Percentiles rank a stretch among this genome's conserved stretches.
Conservation (phyloP, 2,797 vertebrate genomes). For the Aratinga solstitialis region DNA sequence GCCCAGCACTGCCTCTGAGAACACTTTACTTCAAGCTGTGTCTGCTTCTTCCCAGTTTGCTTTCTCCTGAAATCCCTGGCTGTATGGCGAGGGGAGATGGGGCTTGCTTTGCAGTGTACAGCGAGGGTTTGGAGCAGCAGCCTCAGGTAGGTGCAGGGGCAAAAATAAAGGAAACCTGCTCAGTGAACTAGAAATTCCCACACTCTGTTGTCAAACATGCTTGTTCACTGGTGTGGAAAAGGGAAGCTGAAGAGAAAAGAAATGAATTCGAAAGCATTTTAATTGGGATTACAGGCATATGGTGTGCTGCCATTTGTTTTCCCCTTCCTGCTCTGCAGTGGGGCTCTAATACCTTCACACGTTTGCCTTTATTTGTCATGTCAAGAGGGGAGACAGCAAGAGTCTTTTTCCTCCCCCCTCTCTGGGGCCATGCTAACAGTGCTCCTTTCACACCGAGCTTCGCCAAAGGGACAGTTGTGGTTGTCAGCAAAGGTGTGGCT, state of each 20-base stretch:
- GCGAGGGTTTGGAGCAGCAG: neutral
- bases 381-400: neutral
- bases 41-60: neutral
- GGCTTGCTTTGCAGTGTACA: neutral
- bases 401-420: neutral
- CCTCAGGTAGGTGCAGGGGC: neutral
- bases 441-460: neutral
- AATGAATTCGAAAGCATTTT: neutral
- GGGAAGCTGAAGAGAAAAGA: conserved; percentile 21
- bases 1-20: neutral
- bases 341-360: conserved; percentile 42
- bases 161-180: conserved; percentile 21
- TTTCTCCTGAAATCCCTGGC: neutral
- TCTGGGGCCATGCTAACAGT: neutral
- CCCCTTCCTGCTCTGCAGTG: conserved; percentile 1
- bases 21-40: neutral
- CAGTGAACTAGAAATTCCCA: conserved; percentile 52
- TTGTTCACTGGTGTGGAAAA: conserved; percentile 31
- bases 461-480: neutral
- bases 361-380: conserved; percentile 33
- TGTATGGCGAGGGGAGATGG: neutral
- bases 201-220: conserved; percentile 44
- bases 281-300: neutral
- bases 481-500: conserved; percentile 3
- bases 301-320: neutral